Conservation (phyloP, 2,888 invertebrate genomes). For the Salpingus planirostris region DNA sequence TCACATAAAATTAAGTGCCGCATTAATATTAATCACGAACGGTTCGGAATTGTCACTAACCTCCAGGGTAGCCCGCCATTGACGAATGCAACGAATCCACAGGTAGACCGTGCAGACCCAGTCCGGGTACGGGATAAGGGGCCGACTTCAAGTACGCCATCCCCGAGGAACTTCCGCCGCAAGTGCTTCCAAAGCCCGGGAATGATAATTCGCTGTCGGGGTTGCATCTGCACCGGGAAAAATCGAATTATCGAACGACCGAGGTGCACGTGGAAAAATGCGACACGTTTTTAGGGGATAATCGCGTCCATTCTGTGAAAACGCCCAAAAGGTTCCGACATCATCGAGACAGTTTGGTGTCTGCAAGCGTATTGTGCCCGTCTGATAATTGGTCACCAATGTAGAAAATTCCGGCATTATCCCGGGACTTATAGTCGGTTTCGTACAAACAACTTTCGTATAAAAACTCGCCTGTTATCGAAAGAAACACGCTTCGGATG, state of each 20-base stretch:
- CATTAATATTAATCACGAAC: too few species aligned
- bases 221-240: conserved; percentile 43
- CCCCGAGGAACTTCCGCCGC: conserved; percentile 46
- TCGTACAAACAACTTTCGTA: conserved; percentile 13
- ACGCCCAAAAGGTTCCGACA: too few species aligned
- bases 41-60: conserved; percentile 34
- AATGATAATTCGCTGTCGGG: conserved; percentile 51
- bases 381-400: conserved; percentile 28
- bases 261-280: too few species aligned
- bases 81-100: conserved; percentile 58
- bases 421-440: conserved; percentile 20
- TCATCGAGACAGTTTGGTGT: conserved; percentile 24
- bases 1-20: conserved; percentile 1
- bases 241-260: too few species aligned
- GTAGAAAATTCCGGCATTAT: conserved; percentile 33
- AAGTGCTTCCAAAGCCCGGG: conserved; percentile 48
- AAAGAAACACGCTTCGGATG: conserved; percentile 7
- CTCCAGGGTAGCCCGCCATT: conserved; percentile 55
- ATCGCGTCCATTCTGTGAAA: too few species aligned
- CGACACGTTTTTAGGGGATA: too few species aligned
- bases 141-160: conserved; percentile 52
- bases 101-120: conserved; percentile 48
- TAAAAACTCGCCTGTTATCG: neutral
- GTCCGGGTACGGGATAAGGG: conserved; percentile 49
- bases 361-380: too few species aligned